Evolutionary conservation across 1,140 invertebrate species (phyloP), one percentile per base, ranked within the genome.

Genomic region (Drosophila murphyi): DNA sequence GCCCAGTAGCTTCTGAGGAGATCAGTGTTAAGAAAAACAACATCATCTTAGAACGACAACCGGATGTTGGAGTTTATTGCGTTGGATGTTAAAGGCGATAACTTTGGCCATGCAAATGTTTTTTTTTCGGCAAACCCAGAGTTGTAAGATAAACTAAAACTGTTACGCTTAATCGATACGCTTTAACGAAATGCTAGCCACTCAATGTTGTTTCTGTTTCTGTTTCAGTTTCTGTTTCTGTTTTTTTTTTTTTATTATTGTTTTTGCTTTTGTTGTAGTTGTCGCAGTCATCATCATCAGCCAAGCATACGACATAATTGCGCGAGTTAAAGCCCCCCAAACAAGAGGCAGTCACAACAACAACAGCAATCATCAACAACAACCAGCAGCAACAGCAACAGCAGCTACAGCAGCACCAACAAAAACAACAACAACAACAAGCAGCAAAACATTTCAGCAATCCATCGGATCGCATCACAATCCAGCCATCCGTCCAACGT

Each of bases 401-500:
- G 57, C 65, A 90, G 65, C 71, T 62, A 31, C 56, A 80, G 72
- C 73, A 80, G 57, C 76, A 80, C 65, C 62, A 90, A 62, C 76
- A 79, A 69, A 72, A 62, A 29, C 50, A 76, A 43, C 73, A 48
- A 77, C 75, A 83, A 71, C 81, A 78, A 70, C 85, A 82, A 78
- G 68, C 65, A 67, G 59, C 59, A 70, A 88, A 90, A 87, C 86
- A 89, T 89, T 89, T 90, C 86, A 89, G 81, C 86, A 90, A 89
- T 89, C 86, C 86, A 89, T 89, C 90, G 90, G 78, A 92, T 90
- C 90, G 85, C 90, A 92, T 90, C 90, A 87, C 90, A 92, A 91
- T 92, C 83, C 90, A 92, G 88, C 91, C 91, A 92, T 92, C 91
- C 91, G 91, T 92, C 91, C 91, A 92, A 93, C 93, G 93, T 94